Base-by-base conservation (phyloP, 2,797 vertebrate species). In the Martes flavigula region DNA sequence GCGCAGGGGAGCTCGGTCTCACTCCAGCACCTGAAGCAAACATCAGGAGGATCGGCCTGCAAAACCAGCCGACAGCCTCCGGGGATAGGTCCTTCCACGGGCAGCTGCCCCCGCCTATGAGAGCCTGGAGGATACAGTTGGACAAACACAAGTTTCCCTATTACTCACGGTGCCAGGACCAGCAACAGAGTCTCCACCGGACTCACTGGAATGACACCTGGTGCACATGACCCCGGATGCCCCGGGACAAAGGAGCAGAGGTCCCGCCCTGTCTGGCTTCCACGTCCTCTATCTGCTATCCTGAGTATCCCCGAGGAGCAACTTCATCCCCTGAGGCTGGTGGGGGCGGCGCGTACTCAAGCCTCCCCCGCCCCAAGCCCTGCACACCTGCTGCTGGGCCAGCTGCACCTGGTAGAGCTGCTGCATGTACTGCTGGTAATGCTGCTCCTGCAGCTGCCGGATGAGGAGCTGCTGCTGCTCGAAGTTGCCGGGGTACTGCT, bases 391-490 rank as follows among this genome's bases (percentile, higher is more conserved):
- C 97, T 99, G 99, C 98, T 99, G 99, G 30, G 99, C 99, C 10
- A 99, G 99, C 98, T 99, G 99, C 94, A 99, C 99, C 98, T 99
- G 99, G 98, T 99, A 99, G 87, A 99, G 99, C 99, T 99, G 99
- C 97, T 99, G 99, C 99, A 99, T 99, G 98, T 99, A 99, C 97
- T 99, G 99, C 97, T 99, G 99, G 98, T 99, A 99, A 98, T 99
- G 99, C 97, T 99, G 99, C 96, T 99, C 99, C 98, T 99, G 99
- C 68, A 99, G 99, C 99, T 99, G 99, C 9, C 99, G 99, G 98
- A 99, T 99, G 94, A 99, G 99, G 94, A 99, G 98, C 97, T 99
- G 99, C 98, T 99, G 99, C 97, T 99, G 99, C 54, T 99, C 99
- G 0, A 99, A 99, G 98, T 99, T 99, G 98, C 99, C 99, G 3